phyloP scores from a whole-genome alignment of 1,140 invertebrate genomes.

The Olivierus martensii region DNA sequence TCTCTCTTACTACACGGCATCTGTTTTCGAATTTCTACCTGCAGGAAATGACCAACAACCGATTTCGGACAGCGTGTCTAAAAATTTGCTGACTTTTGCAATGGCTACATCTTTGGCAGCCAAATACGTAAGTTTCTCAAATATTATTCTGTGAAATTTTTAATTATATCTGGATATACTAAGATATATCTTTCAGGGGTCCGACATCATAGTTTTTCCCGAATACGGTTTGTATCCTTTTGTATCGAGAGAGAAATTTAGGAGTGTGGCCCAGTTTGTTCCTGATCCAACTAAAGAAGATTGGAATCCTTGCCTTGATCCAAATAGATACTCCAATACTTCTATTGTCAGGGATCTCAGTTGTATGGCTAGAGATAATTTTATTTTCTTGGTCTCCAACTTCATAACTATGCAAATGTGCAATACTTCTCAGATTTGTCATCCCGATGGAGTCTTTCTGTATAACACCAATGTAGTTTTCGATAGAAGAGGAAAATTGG shows the following conservation, averaged over 20 bases:
- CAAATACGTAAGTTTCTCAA: no score
- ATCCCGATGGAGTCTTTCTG: constrained; percentile 31
- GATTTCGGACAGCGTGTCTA: no score
- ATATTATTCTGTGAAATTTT: no score
- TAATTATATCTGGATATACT: no score
- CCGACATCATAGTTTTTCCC: constrained; percentile 69
- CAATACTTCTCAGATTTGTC: constrained; percentile 19
- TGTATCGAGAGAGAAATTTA: background rate
- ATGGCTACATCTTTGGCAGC: no score
- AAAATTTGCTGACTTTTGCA: no score
- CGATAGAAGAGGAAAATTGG: constrained; percentile 41
- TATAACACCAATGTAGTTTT: constrained; percentile 66
- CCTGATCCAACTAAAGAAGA: background rate
- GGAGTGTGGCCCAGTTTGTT: background rate
- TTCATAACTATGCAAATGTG: constrained; percentile 31
- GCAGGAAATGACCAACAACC: no score
- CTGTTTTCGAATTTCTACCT: no score
- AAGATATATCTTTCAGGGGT: constrained; percentile 35
- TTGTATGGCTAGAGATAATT: constrained; percentile 37
- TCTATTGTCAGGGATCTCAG: constrained; percentile 32
- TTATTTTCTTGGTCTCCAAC: constrained; percentile 53
- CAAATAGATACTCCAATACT: background rate
- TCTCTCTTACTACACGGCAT: no score
- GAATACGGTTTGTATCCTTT: constrained; percentile 40
- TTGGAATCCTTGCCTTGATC: background rate